Evolutionary conservation across 1,140 invertebrate species (phyloP).

Genomic region (Plutomurus gul): DNA sequence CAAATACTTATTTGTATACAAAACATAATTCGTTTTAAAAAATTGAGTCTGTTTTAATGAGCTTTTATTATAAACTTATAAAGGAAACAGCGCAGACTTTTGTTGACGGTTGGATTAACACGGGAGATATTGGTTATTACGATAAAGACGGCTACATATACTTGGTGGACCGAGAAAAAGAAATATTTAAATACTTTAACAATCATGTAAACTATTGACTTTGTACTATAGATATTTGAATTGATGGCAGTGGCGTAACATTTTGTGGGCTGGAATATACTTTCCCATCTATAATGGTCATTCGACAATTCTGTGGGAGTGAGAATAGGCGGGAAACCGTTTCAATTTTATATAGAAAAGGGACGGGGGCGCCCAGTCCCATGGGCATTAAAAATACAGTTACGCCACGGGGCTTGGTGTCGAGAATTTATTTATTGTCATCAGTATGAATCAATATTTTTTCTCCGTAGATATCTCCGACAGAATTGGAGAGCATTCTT

Average conservation of each 20-base stretch:
- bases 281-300: too few species aligned
- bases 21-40: not conserved
- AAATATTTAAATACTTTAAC: constrained; percentile 55
- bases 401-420: not conserved
- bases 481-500: constrained; percentile 55
- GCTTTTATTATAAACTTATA: not conserved
- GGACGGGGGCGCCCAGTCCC: not conserved
- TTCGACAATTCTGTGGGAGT: too few species aligned
- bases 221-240: not conserved
- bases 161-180: constrained; percentile 56
- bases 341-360: not conserved
- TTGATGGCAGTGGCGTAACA: not conserved
- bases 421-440: too few species aligned
- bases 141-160: constrained; percentile 54
- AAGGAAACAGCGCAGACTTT: constrained; percentile 13
- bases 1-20: not conserved
- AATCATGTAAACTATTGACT: constrained; percentile 38
- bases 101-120: constrained; percentile 53
- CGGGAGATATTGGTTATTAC: constrained; percentile 55
- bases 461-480: constrained; percentile 50
- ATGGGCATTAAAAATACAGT: too few species aligned
- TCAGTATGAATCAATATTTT: too few species aligned
- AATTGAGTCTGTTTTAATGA: not conserved
- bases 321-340: too few species aligned
- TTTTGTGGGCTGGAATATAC: not conserved